A percentile compares a stretch with the other conserved stretches of the same genome.
Conservation (phyloP, 2,113 vertebrate genomes). For the Macrotus californicus region DNA sequence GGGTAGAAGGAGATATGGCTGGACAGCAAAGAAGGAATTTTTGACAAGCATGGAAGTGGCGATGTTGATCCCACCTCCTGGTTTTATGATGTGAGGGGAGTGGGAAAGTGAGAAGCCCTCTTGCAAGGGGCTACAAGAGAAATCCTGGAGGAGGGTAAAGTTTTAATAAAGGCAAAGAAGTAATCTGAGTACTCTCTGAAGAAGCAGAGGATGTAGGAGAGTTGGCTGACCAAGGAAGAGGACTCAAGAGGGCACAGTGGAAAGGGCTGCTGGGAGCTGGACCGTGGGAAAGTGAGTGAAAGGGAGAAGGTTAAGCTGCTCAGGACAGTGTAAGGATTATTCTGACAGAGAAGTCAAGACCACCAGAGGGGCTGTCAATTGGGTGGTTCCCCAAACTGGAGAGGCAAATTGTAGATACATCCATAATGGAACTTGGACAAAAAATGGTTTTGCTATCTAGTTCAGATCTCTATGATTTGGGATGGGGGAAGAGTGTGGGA, state of each 20-base stretch:
- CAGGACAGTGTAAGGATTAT: neutral
- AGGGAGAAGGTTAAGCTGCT: neutral
- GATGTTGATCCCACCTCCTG: neutral
- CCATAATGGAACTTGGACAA: neutral
- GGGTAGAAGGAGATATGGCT: neutral
- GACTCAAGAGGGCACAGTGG: neutral
- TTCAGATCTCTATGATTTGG: neutral
- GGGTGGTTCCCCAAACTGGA: neutral
- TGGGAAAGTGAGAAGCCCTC: neutral
- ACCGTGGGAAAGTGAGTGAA: neutral
- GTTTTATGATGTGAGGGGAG: neutral
- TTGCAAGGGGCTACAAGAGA: neutral
- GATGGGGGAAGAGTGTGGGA: neutral
- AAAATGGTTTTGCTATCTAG: neutral
- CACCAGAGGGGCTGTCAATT: neutral
- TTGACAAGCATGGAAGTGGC: neutral
- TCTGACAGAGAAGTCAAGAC: neutral
- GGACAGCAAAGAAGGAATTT: neutral
- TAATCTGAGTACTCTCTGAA: neutral
- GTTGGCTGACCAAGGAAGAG: neutral
- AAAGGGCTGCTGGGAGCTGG: neutral
- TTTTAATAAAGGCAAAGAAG: constrained; percentile 11
- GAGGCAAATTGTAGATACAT: neutral
- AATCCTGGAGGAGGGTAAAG: neutral
- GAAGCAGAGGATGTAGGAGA: neutral